These are phyloP conservation scores for Zeuzera pyrina DNA, from an alignment of 2,888 invertebrate genomes.

Conservation along the genomic window DNA sequence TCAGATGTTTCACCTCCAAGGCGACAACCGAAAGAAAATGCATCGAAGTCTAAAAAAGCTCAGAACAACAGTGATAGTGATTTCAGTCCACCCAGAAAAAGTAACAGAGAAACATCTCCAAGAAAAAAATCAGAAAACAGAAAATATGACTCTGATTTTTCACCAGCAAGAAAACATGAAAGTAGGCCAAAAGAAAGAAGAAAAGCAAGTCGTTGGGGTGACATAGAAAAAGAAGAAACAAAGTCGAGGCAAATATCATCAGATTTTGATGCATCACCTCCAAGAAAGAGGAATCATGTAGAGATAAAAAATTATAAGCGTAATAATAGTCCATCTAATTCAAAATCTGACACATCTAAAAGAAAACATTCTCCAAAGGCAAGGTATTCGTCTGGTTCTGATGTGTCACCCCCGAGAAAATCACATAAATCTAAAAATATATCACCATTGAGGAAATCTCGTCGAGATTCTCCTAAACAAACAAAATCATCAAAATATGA, in stretches of 20 bases:
- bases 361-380: constrained; percentile 10
- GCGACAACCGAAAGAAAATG: constrained; percentile 12
- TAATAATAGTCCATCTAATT: too few relatives aligned
- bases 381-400: constrained; percentile 12
- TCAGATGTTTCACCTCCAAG: constrained; percentile 31
- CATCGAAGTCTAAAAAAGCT: constrained; percentile 10
- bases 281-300: constrained; percentile 28
- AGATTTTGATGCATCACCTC: constrained; percentile 25
- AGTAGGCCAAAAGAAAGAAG: constrained; percentile 11
- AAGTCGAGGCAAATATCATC: constrained; percentile 13
- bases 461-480: constrained; percentile 3
- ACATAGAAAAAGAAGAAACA: constrained; percentile 15
- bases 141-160: constrained; percentile 12
- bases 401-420: constrained; percentile 15
- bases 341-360: constrained; percentile 4
- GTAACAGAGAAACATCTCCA: constrained; percentile 11
- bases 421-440: constrained; percentile 8
- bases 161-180: constrained; percentile 11
- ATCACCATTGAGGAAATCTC: constrained; percentile 12
- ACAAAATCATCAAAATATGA: constrained; percentile 30
- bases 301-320: too few relatives aligned
- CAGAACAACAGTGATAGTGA: constrained; percentile 40
- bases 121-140: constrained; percentile 21
- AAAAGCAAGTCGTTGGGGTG: constrained; percentile 38
- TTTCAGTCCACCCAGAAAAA: constrained; percentile 44